Evolutionary conservation across 2,888 invertebrate genomes (phyloP).

Genomic region (Boloria euphrosyne): DNA sequence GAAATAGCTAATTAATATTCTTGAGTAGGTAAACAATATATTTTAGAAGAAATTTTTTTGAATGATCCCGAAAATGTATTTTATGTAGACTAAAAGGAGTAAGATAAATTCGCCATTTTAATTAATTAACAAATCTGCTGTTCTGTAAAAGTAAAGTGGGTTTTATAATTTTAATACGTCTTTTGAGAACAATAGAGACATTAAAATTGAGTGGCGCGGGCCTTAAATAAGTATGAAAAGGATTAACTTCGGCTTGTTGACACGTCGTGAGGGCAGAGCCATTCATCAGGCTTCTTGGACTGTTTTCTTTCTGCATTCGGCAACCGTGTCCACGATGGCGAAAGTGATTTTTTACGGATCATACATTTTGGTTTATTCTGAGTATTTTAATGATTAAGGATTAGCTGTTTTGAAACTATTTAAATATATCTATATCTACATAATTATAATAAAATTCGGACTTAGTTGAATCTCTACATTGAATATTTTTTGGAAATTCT

Average conservation of each 20-base stretch:
- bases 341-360: slow-evolving; percentile 65
- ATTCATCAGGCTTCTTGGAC: slow-evolving; percentile 72
- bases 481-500: no score
- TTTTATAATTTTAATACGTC: slow-evolving; percentile 59
- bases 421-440: no score
- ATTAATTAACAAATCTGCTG: background rate
- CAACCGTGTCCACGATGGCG: slow-evolving; percentile 54
- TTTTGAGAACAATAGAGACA: slow-evolving; percentile 69
- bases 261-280: slow-evolving; percentile 58
- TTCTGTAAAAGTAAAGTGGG: slow-evolving; percentile 39
- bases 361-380: slow-evolving; percentile 49
- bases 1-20: slow-evolving; percentile 33
- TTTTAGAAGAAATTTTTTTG: background rate
- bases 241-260: slow-evolving; percentile 79
- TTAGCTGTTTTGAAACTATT: no score
- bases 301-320: slow-evolving; percentile 38
- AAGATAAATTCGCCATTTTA: no score
- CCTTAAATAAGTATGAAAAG: slow-evolving; percentile 75
- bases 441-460: no score
- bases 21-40: background rate
- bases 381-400: slow-evolving; percentile 8
- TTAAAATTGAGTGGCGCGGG: slow-evolving; percentile 52
- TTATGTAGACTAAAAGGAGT: background rate
- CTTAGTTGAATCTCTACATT: no score
- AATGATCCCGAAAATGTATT: slow-evolving; percentile 7